Conservation (phyloP, 2,797 vertebrate species). For the Poecilia picta region DNA sequence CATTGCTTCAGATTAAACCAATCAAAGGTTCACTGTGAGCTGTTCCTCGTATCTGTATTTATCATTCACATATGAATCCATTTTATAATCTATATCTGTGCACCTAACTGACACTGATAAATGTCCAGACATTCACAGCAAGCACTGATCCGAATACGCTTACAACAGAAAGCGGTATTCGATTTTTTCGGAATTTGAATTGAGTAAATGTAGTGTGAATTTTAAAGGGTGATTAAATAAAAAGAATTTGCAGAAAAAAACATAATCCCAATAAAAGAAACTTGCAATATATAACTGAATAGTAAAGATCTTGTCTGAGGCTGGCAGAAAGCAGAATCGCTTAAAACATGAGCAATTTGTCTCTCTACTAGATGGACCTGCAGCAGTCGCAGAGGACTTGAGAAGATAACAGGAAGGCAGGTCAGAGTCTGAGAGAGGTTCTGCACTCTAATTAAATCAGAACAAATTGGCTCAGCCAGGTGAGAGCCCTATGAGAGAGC, state of each 20-base stretch:
- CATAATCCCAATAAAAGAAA: background rate
- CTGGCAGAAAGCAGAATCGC: constrained; percentile 9
- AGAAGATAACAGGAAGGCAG: constrained; percentile 63
- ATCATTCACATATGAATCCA: background rate
- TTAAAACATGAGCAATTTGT: constrained; percentile 22
- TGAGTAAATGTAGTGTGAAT: background rate
- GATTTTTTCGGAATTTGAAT: too few relatives aligned
- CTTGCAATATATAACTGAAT: background rate
- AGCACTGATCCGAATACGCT: background rate
- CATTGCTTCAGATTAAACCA: background rate
- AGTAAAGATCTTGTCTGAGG: background rate
- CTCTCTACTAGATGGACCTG: constrained; percentile 6
- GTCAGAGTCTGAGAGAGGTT: constrained; percentile 54
- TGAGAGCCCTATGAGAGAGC: constrained; percentile 55
- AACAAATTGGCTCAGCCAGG: constrained; percentile 54
- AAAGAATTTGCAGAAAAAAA: background rate
- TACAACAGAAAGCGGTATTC: background rate
- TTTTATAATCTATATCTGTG: constrained; percentile 29
- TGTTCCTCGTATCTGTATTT: background rate
- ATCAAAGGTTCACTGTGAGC: constrained; percentile 14
- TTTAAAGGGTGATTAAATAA: background rate
- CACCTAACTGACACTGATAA: constrained; percentile 13
- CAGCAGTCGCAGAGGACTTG: constrained; percentile 54
- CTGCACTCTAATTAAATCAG: constrained; percentile 70
- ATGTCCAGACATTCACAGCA: constrained; percentile 21